phyloP scores from a whole-genome alignment of 2,113 vertebrate species.

The Thalassoma bifasciatum region DNA sequence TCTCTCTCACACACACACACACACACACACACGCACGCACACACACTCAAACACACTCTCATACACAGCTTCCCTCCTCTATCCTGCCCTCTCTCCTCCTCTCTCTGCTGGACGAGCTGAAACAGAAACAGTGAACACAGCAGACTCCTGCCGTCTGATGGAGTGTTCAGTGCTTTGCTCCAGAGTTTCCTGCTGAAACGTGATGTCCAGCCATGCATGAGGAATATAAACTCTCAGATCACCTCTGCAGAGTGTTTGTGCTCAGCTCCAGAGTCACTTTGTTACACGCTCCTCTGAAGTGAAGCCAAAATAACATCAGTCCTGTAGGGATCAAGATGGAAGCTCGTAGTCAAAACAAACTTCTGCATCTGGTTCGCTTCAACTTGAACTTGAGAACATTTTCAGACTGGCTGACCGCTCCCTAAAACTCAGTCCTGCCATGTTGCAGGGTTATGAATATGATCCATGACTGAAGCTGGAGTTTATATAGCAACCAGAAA shows the following conservation, averaged over 20 bases:
- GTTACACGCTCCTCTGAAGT: background rate
- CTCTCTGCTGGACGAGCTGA: background rate
- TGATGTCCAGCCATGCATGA: background rate
- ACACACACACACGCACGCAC: background rate
- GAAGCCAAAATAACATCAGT: slow-evolving; percentile 10
- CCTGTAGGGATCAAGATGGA: background rate
- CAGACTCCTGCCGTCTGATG: background rate
- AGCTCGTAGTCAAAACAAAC: slow-evolving; percentile 1
- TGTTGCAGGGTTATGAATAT: background rate
- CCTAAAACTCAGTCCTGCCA: background rate
- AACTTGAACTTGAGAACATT: no score
- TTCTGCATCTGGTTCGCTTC: background rate
- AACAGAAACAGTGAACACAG: background rate
- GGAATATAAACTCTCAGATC: background rate
- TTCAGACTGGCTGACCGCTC: background rate
- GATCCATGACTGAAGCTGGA: no score
- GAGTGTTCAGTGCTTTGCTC: background rate
- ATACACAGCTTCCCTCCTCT: no score
- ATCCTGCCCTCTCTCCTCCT: background rate
- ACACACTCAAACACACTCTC: no score
- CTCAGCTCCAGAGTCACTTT: background rate
- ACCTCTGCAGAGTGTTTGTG: background rate
- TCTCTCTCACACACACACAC: no score
- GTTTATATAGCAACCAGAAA: no score
- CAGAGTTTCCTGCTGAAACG: background rate